These are phyloP conservation scores for Pterocles orientalis DNA, from an alignment of 2,113 vertebrate genomes.

Conservation along the genomic window DNA sequence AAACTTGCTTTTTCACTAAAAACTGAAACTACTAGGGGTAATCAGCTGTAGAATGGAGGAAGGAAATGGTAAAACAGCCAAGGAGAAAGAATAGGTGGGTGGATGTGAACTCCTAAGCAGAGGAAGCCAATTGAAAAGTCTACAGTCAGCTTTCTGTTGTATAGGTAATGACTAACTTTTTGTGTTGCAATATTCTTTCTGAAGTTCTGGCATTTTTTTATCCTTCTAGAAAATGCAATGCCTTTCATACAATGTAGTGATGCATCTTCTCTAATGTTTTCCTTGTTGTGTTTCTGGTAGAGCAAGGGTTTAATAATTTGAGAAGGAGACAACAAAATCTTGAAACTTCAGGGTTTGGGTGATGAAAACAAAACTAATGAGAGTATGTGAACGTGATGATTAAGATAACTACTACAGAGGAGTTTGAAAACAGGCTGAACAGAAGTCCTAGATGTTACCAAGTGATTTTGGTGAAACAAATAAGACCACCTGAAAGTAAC, in stretches of 20 bases:
- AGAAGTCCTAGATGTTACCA: not conserved
- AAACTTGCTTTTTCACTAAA: not conserved
- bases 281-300: not conserved
- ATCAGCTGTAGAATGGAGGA: not conserved
- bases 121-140: not conserved
- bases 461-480: not conserved
- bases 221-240: not conserved
- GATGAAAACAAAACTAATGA: not conserved
- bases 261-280: not conserved
- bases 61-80: not conserved
- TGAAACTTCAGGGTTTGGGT: not conserved
- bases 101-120: not conserved
- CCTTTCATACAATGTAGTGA: not conserved
- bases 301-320: not conserved
- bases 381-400: not conserved
- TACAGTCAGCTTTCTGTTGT: not conserved
- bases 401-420: not conserved
- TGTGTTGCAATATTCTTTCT: not conserved
- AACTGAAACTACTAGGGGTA: not conserved
- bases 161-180: not conserved
- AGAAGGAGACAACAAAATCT: not conserved
- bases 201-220: not conserved
- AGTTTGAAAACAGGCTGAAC: not conserved
- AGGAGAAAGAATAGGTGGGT: not conserved
- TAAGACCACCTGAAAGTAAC: not conserved